These are phyloP conservation scores for Haemorhous mexicanus DNA, from an alignment of 2,113 vertebrate species.

Conservation along the genomic window DNA sequence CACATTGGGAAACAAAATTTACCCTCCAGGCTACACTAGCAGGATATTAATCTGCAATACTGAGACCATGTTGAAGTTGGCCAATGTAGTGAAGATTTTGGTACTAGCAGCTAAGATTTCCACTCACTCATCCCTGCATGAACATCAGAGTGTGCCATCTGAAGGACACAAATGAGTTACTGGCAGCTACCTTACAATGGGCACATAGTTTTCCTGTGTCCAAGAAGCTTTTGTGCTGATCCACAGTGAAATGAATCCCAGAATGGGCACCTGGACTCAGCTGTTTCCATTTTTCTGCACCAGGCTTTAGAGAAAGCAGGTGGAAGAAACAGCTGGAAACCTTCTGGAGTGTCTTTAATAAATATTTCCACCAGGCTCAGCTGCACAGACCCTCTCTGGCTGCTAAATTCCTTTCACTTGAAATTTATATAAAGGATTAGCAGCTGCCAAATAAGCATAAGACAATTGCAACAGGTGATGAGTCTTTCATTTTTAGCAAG, in stretches of 20 bases:
- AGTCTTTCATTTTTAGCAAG: not conserved
- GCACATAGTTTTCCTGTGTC: not conserved
- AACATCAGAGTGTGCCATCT: not conserved
- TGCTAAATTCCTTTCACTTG: slow-evolving; percentile 37
- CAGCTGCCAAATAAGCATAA: not conserved
- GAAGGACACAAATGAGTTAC: not conserved
- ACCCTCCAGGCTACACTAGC: not conserved
- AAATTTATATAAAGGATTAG: slow-evolving; percentile 49
- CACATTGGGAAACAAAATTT: not conserved
- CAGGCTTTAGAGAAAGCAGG: not conserved
- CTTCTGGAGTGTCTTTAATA: slow-evolving; percentile 19
- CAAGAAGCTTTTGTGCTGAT: not conserved
- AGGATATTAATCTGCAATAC: not conserved
- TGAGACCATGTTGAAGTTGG: not conserved
- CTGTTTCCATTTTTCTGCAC: slow-evolving; percentile 3
- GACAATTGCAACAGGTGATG: slow-evolving; percentile 35
- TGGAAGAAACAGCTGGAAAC: slow-evolving; percentile 51
- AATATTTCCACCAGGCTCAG: not conserved
- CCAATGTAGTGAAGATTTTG: not conserved
- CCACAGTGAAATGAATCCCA: not conserved
- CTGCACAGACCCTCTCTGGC: not conserved
- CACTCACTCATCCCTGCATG: not conserved
- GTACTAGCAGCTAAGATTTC: not conserved
- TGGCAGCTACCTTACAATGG: not conserved
- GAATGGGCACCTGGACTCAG: not conserved